Percentiles rank a stretch among this genome's conserved stretches.
These are phyloP conservation scores for Ditula angustiorana DNA, from an alignment of 2,888 invertebrate species.

Conservation along the genomic window DNA sequence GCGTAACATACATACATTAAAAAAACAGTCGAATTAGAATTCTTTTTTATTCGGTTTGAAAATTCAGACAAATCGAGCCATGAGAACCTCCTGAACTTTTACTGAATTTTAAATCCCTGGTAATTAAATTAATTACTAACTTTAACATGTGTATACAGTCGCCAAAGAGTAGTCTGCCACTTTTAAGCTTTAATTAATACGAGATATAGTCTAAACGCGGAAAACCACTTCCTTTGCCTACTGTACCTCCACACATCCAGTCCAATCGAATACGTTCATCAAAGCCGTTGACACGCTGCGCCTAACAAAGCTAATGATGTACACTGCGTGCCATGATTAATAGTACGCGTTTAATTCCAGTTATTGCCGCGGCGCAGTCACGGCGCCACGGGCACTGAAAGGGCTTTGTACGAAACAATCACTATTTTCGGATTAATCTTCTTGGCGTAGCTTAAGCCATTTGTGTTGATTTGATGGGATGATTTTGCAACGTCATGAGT, in stretches of 20 bases:
- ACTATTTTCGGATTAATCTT: conserved; percentile 46
- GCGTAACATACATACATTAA: too few relatives aligned
- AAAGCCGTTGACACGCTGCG: conserved; percentile 20
- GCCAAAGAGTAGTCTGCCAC: too few relatives aligned
- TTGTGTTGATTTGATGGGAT: conserved; percentile 41
- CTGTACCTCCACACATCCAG: conserved; percentile 8
- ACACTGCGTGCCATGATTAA: conserved; percentile 64
- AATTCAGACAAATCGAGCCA: too few relatives aligned
- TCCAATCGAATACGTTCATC: conserved; percentile 25
- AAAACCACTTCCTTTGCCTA: too few relatives aligned
- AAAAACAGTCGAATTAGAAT: too few relatives aligned
- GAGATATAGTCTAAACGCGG: too few relatives aligned
- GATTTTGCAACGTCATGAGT: conserved; percentile 33
- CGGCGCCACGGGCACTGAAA: conserved; percentile 54
- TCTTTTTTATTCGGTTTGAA: too few relatives aligned
- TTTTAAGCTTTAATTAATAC: too few relatives aligned
- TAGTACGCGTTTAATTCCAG: conserved; percentile 65
- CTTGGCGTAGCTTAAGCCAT: conserved; percentile 41
- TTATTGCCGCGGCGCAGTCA: conserved; percentile 63
- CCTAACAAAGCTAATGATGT: conserved; percentile 61
- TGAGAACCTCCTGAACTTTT: too few relatives aligned
- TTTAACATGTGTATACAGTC: too few relatives aligned
- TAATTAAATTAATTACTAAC: too few relatives aligned
- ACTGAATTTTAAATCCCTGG: too few relatives aligned
- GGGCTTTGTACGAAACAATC: conserved; percentile 48